Base-by-base conservation (phyloP, 23 tunicate species). In the Oikopleura dioica region DNA sequence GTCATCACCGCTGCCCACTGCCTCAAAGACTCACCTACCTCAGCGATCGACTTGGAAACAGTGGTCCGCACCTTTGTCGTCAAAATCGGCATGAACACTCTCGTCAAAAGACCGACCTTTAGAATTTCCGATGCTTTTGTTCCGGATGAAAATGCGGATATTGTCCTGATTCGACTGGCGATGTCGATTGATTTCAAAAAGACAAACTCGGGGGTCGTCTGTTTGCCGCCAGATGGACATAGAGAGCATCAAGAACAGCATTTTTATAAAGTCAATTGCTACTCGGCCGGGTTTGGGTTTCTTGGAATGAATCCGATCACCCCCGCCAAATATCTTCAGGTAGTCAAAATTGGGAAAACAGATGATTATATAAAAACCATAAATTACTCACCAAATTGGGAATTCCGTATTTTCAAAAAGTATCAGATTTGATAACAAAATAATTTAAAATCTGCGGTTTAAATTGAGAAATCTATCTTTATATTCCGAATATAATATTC, bases 1-100 rank as follows among this genome's bases (percentile, higher is more conserved):
- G 72, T 63, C 30, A 31, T 63, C 30, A 63, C 72, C 5, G 72
- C 72, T 24, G 72, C 72, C 2, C 72, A 63, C 33, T 63, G 72
- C 33, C 26, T 63, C 26, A 12, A 31, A 31, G 72, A 63, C 4
- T 23, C 30, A 28, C 32, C 16, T 31, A 16, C 72, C 4, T 12
- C 16, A 12, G 33, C 4, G 30, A 63, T 63, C 33, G 2, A 2
- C 33, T 63, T 21, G 16, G 72, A 63, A 63, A 63, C 4, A 12
- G 72, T 63, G 72, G 33, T 31, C 4, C 29, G 26, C 16, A 63
- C 72, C 5, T 63, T 63, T 63, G 72, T 12, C 33, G 72, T 63
- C 33, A 63, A 63, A 63, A 28, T 63, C 72, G 72, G 72, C 4
- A 21, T 23, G 2, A 31, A 63, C 33, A 63, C 72, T 2, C 16